These are phyloP conservation scores for Tupaia chinensis DNA, from an alignment of 2,113 vertebrate genomes.

Conservation along the genomic window DNA sequence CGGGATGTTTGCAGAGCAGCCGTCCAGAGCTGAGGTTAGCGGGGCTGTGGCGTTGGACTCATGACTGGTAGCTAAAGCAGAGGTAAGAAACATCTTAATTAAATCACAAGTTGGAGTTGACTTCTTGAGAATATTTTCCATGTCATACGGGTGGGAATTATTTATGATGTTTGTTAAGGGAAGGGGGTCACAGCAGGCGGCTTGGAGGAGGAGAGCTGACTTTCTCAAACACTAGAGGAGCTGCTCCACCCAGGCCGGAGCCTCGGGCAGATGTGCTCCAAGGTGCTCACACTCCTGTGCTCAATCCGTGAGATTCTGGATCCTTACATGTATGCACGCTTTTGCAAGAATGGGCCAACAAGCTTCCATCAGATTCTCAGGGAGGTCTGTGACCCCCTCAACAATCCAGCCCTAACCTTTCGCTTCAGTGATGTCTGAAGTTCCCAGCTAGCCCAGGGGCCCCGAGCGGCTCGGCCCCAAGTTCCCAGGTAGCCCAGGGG, in stretches of 20 bases:
- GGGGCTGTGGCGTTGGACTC: background rate
- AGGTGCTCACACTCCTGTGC: fast-evolving
- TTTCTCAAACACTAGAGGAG: no score
- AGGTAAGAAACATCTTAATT: background rate
- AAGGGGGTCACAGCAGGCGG: background rate
- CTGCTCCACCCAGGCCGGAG: no score
- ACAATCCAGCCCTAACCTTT: background rate
- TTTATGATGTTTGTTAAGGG: background rate
- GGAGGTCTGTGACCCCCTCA: background rate
- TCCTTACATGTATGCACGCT: background rate
- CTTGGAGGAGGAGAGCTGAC: no score
- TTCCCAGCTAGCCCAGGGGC: no score
- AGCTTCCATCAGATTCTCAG: background rate
- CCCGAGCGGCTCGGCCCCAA: no score
- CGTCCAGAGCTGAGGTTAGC: background rate
- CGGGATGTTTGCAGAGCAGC: no score
- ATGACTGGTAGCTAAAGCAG: background rate
- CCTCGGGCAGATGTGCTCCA: fast-evolving
- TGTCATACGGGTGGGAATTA: background rate
- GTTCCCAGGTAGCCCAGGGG: no score
- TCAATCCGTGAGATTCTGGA: background rate
- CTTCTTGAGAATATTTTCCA: background rate
- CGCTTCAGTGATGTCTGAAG: background rate
- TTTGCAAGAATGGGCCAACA: background rate
- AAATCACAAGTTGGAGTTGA: background rate